A percentile compares a stretch with the other conserved stretches of the same genome.
phyloP scores from a whole-genome alignment of 2,113 vertebrate species.

The Grammomys dolichurus region DNA sequence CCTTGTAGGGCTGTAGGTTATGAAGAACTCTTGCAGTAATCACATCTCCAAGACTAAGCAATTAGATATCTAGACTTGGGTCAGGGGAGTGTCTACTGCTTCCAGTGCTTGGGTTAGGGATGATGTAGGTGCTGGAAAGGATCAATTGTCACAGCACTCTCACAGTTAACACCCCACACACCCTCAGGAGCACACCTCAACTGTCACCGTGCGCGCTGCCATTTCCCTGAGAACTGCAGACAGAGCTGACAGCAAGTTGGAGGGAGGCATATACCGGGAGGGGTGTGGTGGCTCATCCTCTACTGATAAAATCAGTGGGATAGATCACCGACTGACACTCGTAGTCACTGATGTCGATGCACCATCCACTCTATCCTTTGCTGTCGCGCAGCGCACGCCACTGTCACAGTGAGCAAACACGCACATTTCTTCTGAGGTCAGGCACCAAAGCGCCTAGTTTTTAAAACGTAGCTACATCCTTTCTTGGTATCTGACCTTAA shows the following conservation, averaged over 20 bases:
- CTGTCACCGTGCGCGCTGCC: slow-evolving; percentile 68
- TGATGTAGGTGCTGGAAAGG: background rate
- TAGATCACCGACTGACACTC: slow-evolving; percentile 39
- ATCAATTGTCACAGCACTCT: slow-evolving; percentile 46
- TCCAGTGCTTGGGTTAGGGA: background rate
- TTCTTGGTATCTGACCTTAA: slow-evolving; percentile 48
- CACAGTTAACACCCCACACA: slow-evolving; percentile 68
- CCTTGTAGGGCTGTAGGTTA: background rate
- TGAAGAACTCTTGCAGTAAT: background rate
- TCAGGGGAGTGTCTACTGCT: background rate
- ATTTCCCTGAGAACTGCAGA: slow-evolving; percentile 71
- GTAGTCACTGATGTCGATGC: background rate
- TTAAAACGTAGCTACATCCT: background rate
- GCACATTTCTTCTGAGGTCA: slow-evolving; percentile 28
- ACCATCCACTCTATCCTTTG: background rate
- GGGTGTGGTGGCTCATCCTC: slow-evolving; percentile 13
- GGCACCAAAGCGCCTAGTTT: background rate
- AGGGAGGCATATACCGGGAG: background rate
- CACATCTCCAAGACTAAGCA: background rate
- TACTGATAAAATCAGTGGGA: slow-evolving; percentile 57
- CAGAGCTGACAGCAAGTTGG: slow-evolving; percentile 69
- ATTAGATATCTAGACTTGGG: background rate
- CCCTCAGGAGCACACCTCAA: slow-evolving; percentile 61
- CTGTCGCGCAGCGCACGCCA: slow-evolving; percentile 30
- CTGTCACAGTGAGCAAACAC: background rate